Base-by-base conservation (phyloP, 2,888 invertebrate genomes). In the Drosophila crucigera region DNA sequence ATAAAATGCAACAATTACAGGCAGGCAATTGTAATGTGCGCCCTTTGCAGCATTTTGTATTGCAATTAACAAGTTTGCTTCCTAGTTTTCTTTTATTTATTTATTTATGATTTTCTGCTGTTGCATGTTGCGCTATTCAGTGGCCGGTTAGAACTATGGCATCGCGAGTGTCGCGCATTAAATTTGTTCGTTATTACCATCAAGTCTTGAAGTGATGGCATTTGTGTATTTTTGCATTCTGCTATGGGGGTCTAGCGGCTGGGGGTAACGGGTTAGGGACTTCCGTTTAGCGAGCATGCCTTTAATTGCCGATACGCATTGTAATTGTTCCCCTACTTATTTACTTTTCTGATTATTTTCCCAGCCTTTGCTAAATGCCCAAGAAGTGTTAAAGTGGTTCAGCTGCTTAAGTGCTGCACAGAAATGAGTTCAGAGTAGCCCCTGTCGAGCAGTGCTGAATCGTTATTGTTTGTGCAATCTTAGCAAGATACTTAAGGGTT, bases 1-100 rank as follows among this genome's bases (percentile, higher is more conserved):
- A 90, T 86, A 86, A 89, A 81, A 60, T 82, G 87, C 89, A 86
- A 83, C 87, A 90, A 86, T 90, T 87, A 90, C 71, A 43, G 68
- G 60, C 68, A 75, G 54, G 52, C 80, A 80, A 80, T 80, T 80
- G 78, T 71, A 52, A 53, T 72, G 70, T 68, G 71, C 68, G 59
- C 80, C 68, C 62, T 65, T 73, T 60, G 58, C 70, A 56, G 67
- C 78, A 71, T 71, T 73, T 82, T 81, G 72, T 73, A 47, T 59
- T 58, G 75, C 76, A 83, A 85, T 89, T 86, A 85, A 80, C 64
- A 79, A 73, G 49, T 76, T 83, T 66, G 70, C 56, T 79, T 65
- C 55, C 72, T 73, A 76, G 66, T 68, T 68, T 59, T n/a, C n/a
- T 19, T 49, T 49, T 30, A 43, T 47, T 65, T 22, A 30, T 28